Base-by-base conservation (phyloP, 2,888 invertebrate species). In the Agelastica alni region DNA sequence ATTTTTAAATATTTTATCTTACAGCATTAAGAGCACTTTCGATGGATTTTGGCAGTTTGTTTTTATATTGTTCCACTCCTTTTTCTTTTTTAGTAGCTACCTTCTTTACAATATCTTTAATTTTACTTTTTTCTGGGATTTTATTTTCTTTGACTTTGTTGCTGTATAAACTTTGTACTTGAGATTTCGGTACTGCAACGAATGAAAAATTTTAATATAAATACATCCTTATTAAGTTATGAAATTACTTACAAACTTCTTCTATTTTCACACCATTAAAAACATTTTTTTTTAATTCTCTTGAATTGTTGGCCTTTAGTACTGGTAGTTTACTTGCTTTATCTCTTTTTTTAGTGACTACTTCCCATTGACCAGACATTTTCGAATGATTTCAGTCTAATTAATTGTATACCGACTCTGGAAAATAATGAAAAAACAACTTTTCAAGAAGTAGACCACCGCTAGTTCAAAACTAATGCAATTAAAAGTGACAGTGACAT, bases 311-410 rank as follows among this genome's bases (percentile, higher is more conserved):
- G 9, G 86, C 85, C 47, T 77, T 77, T 7, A 56, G 58, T 3
- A 78, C 77, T 28, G 77, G 73, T 77, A 79, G 80, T 73, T 78
- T 75, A 57, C 69, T 75, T 51, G 61, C 72, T 58, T 79, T 85
- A 31, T 80, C 79, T 58, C 83, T 85, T 72, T 87, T 89, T 63
- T 80, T 89, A 41, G 85, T 83, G 53, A 87, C 87, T 64, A 85
- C 82, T 83, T 86, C 86, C 87, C 87, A 87, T 76, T 86, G 84
- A 70, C 83, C 83, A 65, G 79, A 78, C 79, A 80, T 80, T 59
- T 53, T 67, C 45, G 12, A 52, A 20, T 6, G n/a, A n/a, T n/a
- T n/a, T n/a, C n/a, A n/a, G n/a, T 22, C 4, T 7, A 26, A 20
- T 45, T 22, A 45, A 22, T 34, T 39, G 3, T n/a, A 39, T 9